Base-by-base conservation (phyloP, 2,113 vertebrate genomes). In the Butorides virescens region DNA sequence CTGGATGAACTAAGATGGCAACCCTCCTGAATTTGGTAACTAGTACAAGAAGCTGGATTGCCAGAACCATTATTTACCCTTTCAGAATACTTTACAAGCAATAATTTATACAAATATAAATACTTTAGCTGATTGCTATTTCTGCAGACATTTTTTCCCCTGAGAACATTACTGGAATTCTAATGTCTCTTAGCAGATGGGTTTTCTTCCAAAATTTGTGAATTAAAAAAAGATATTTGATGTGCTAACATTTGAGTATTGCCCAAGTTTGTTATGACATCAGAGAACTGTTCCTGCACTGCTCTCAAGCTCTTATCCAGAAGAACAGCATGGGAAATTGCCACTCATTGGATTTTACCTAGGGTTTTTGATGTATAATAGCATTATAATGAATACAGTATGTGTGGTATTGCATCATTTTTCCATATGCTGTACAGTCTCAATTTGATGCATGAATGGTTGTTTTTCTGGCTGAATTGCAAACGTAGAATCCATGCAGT, bases 351-450 rank as follows among this genome's bases (percentile, higher is more conserved):
- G 53, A 59, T 78, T 90, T 65, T 76, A 80, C 75, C 7, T 84
- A 19, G 19, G 8, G 9, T 44, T 88, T 90, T 88, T 79, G 66
- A 27, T 47, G 37, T 73, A 13, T 66, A 82, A 16, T 82, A 72
- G 30, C 59, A 29, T 39, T 66, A 3, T 73, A 67, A 71, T 55
- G 18, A 89, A 90, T 77, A 67, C 50, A 74, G 1, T 50, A 23
- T 59, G 8, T 70, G 37, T 93, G 59, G 62, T 71, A 91, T 63
- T 76, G 55, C 71, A 91, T 86, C 30, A 13, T 73, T 72, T 96
- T 92, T 86, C 86, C 65, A 36, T 91, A 80, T 95, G 70, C 76
- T 81, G 13, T 91, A n/a, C n/a, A 73, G 73, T 91, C 93, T 76
- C 20, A 55, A 37, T 71, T 86, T 62, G 53, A 78, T 90, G 50